phyloP scores from a whole-genome alignment of 1,140 invertebrate genomes.

The Mactra quadrangularis region DNA sequence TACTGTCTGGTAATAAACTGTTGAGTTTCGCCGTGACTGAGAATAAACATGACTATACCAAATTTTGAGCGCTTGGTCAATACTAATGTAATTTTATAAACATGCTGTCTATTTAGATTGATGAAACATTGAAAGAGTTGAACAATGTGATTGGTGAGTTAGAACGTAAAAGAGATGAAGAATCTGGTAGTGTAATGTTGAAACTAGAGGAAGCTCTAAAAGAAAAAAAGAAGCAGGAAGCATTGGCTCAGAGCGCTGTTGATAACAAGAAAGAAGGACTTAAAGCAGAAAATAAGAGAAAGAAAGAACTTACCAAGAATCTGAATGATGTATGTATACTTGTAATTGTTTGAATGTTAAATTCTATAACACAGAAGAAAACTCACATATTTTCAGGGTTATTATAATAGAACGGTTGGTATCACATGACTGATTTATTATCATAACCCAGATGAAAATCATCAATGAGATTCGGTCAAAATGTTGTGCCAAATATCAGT shows the following conservation, averaged over 20 bases:
- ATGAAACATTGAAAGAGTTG: constrained; percentile 84
- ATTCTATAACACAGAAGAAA: no score
- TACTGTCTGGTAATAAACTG: no score
- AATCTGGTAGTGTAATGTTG: constrained; percentile 88
- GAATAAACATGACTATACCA: no score
- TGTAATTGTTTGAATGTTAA: neutral
- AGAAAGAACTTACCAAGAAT: constrained; percentile 88
- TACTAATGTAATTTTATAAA: no score
- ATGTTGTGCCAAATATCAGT: no score
- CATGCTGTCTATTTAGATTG: constrained; percentile 66
- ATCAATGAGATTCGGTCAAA: no score
- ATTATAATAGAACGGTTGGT: no score
- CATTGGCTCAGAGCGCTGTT: constrained; percentile 87
- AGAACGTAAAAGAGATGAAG: constrained; percentile 84
- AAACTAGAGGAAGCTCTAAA: constrained; percentile 88
- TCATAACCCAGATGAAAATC: no score
- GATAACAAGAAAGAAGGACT: constrained; percentile 89
- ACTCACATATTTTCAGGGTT: no score
- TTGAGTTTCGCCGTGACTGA: no score
- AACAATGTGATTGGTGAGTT: constrained; percentile 81
- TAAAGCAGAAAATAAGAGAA: constrained; percentile 88
- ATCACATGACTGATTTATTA: no score
- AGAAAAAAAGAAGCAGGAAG: constrained; percentile 88
- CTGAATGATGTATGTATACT: constrained; percentile 86
- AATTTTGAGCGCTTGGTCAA: no score